Percentiles rank a stretch among this genome's conserved stretches.
phyloP scores from a whole-genome alignment of 2,797 vertebrate species.

The Silurus aristotelis region DNA sequence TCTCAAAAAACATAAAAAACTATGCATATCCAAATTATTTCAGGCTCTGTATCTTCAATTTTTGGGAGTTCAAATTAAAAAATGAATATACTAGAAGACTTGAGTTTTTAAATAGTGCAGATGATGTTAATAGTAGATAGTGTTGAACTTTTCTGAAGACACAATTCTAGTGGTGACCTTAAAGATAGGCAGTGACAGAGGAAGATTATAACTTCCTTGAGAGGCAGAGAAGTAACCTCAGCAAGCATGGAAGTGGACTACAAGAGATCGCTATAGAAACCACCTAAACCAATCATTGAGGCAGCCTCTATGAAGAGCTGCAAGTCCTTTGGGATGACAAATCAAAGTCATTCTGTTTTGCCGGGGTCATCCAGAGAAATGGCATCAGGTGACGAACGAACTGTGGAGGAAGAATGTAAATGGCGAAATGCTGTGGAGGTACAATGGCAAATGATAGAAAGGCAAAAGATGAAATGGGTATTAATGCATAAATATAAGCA shows the following conservation, averaged over 20 bases:
- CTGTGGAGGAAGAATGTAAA: background rate
- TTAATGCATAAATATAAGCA: background rate
- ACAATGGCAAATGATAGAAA: background rate
- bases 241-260: background rate
- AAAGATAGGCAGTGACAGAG: background rate
- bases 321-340: conserved; percentile 3
- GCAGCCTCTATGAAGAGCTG: background rate
- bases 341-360: background rate
- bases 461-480: background rate
- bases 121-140: background rate
- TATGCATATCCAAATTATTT: too few relatives aligned
- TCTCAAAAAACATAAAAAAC: too few relatives aligned
- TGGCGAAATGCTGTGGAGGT: background rate
- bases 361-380: background rate
- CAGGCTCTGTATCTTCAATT: too few relatives aligned
- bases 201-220: background rate
- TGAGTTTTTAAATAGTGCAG: background rate
- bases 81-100: background rate
- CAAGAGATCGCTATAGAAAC: conserved; percentile 4
- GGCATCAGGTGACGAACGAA: background rate
- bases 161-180: background rate
- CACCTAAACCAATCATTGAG: conserved; percentile 11
- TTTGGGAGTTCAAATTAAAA: too few relatives aligned
- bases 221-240: background rate
- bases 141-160: background rate